These are phyloP conservation scores for Ophion obscuratus DNA, from an alignment of 2,888 invertebrate genomes.

Conservation along the genomic window DNA sequence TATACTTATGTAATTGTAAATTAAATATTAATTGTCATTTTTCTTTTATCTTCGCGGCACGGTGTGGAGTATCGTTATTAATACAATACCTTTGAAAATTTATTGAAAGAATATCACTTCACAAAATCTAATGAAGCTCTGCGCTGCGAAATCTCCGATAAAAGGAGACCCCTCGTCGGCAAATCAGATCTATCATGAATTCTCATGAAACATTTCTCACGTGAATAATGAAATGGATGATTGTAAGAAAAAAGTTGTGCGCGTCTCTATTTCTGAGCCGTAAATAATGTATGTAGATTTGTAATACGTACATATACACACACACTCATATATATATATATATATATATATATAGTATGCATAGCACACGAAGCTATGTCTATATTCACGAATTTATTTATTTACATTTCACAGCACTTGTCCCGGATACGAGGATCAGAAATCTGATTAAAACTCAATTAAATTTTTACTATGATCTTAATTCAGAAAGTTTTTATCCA, in stretches of 20 bases:
- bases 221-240: background rate
- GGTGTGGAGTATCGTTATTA: background rate
- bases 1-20: too few species aligned
- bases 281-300: background rate
- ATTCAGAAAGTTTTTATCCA: too few species aligned
- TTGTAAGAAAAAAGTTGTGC: background rate
- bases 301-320: too few species aligned
- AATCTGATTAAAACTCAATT: too few species aligned
- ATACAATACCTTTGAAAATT: conserved; percentile 8
- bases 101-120: background rate
- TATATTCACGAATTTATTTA: too few species aligned
- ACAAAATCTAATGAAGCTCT: conserved; percentile 13
- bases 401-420: too few species aligned
- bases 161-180: background rate
- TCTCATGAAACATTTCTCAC: background rate
- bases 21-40: too few species aligned
- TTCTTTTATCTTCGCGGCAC: too few species aligned
- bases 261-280: background rate
- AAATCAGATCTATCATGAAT: too few species aligned
- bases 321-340: background rate
- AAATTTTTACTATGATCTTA: too few species aligned
- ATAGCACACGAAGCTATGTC: background rate
- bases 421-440: too few species aligned
- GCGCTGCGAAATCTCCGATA: background rate
- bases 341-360: background rate